Percentiles rank a stretch among this genome's conserved stretches.
Evolutionary conservation across 35 echinoderm and acorn worm species (phyloP).

Genomic region (Chiridota heheva): DNA sequence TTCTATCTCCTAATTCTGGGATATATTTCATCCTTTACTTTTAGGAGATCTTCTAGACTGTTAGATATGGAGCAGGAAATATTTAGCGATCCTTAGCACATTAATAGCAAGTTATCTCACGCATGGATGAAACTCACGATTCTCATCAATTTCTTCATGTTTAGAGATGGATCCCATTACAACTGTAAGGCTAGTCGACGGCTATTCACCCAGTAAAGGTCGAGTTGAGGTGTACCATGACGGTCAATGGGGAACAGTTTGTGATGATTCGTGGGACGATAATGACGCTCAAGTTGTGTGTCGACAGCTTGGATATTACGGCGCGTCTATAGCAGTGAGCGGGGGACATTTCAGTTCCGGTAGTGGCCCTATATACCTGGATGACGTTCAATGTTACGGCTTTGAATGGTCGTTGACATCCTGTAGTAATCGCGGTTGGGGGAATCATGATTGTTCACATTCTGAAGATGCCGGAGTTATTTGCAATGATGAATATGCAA

Average conservation of each 20-base stretch:
- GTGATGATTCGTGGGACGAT: slow-evolving; percentile 25
- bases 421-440: not conserved
- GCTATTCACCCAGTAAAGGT: not conserved
- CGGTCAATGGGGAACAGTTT: slow-evolving; percentile 42
- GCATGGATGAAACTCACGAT: no score
- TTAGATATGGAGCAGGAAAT: no score
- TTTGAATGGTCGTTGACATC: not conserved
- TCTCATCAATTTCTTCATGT: no score
- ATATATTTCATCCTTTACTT: no score
- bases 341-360: slow-evolving; percentile 19
- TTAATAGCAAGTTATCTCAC: no score
- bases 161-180: no score
- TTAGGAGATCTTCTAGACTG: no score
- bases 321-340: not conserved
- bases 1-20: no score
- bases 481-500: no score
- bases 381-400: slow-evolving; percentile 22
- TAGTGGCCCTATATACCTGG: slow-evolving; percentile 21
- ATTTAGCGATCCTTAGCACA: no score
- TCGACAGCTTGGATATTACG: slow-evolving; percentile 30
- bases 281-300: slow-evolving; percentile 19
- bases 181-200: no score
- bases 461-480: not conserved
- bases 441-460: not conserved
- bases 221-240: slow-evolving; percentile 26